Evolutionary conservation across 2,888 invertebrate genomes (phyloP).

Genomic region (Melanotus villosus): DNA sequence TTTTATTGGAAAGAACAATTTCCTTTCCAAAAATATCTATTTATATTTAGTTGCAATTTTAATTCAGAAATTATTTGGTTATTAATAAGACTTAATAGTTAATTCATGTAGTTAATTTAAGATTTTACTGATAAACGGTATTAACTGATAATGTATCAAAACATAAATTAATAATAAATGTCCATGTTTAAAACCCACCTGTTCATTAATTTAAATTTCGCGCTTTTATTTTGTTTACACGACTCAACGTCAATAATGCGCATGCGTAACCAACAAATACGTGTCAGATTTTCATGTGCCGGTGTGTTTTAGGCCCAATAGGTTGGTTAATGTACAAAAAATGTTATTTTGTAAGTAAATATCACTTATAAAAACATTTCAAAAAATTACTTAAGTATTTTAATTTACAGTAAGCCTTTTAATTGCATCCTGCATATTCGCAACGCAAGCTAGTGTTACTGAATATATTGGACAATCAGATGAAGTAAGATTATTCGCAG

Average conservation of each 20-base stretch:
- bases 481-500: slow-evolving; percentile 59
- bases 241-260: slow-evolving; percentile 11
- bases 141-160: no score
- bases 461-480: slow-evolving; percentile 63
- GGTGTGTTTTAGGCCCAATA: slow-evolving; percentile 38
- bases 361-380: not conserved
- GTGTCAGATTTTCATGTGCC: slow-evolving; percentile 48
- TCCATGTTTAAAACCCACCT: no score
- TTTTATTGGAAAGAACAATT: no score
- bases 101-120: no score
- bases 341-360: slow-evolving; percentile 42
- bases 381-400: not conserved
- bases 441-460: slow-evolving; percentile 62
- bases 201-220: no score
- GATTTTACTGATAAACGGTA: no score
- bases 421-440: slow-evolving; percentile 27
- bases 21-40: no score
- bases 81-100: no score
- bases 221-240: no score
- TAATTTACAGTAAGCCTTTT: slow-evolving; percentile 34
- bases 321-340: slow-evolving; percentile 30
- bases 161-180: no score
- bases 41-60: no score
- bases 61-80: no score
- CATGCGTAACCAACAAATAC: slow-evolving; percentile 43